These are phyloP conservation scores for Lasioglossum oenotherae DNA, from an alignment of 2,888 invertebrate genomes.

Conservation along the genomic window DNA sequence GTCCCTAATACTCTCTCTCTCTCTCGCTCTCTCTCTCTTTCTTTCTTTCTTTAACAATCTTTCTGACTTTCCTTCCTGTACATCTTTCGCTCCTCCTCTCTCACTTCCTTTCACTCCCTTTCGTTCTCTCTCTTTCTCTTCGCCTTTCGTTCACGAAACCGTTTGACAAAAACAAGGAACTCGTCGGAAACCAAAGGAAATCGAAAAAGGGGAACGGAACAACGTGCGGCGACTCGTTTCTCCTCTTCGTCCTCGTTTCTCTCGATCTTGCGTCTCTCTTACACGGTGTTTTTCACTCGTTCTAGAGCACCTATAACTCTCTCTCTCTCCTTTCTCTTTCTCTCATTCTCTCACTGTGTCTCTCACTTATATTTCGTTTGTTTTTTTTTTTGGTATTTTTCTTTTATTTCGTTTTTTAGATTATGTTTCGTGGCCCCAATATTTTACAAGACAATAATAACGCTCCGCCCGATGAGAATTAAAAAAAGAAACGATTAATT, in stretches of 20 bases:
- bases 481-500: constrained; percentile 55
- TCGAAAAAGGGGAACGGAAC: constrained; percentile 39
- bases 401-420: constrained; percentile 72
- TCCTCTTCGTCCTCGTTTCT: constrained; percentile 35
- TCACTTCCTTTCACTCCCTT: constrained; percentile 16
- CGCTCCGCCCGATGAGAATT: constrained; percentile 68
- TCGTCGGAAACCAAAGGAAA: not conserved
- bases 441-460: constrained; percentile 77
- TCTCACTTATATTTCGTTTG: constrained; percentile 44
- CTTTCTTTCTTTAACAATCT: constrained; percentile 53
- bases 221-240: constrained; percentile 34
- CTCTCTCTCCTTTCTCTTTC: constrained; percentile 54
- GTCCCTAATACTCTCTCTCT: constrained; percentile 77
- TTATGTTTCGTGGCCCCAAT: constrained; percentile 83
- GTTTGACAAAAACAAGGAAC: constrained; percentile 20
- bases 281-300: constrained; percentile 55
- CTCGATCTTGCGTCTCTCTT: constrained; percentile 46
- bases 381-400: constrained; percentile 18
- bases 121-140: not conserved
- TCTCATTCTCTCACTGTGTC: constrained; percentile 20
- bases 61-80: not conserved
- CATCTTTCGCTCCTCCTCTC: constrained; percentile 15
- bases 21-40: not conserved
- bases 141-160: constrained; percentile 20
- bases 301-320: not conserved